Conservation (phyloP, 92 coral and sea anemone species). For the Epizoanthus illoricatus region DNA sequence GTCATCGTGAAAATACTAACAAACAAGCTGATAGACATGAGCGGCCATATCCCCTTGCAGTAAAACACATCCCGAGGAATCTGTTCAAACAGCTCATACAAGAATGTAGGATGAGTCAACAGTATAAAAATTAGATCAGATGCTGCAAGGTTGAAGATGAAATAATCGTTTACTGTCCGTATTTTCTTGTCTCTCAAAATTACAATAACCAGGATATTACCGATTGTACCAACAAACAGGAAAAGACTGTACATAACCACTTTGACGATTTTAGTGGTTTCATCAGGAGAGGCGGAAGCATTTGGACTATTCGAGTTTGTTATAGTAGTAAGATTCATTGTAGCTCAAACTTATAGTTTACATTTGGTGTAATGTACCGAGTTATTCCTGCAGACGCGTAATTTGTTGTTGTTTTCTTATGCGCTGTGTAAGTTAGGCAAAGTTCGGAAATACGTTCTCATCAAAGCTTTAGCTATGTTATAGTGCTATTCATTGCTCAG, state of each 20-base stretch:
- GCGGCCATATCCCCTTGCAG: slow-evolving; percentile 82
- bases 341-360: background rate
- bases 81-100: slow-evolving; percentile 64
- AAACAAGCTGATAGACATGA: slow-evolving; percentile 77
- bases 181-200: slow-evolving; percentile 61
- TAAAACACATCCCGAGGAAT: slow-evolving; percentile 63
- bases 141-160: slow-evolving; percentile 70
- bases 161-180: slow-evolving; percentile 72
- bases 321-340: slow-evolving; percentile 5
- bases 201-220: slow-evolving; percentile 66
- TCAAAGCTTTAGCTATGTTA: too few relatives aligned
- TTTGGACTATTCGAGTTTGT: background rate
- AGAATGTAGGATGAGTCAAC: slow-evolving; percentile 69
- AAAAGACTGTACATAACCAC: slow-evolving; percentile 61
- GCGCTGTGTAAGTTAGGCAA: too few relatives aligned
- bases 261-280: slow-evolving; percentile 59
- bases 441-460: too few relatives aligned
- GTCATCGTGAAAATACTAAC: slow-evolving; percentile 71
- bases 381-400: too few relatives aligned
- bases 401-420: too few relatives aligned
- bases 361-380: too few relatives aligned
- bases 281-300: background rate
- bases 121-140: slow-evolving; percentile 72
- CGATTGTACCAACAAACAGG: slow-evolving; percentile 68
- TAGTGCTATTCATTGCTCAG: too few relatives aligned